Evolutionary conservation across 2,113 vertebrate genomes (phyloP), one percentile per base, ranked within the genome.

Genomic region (Paedocypris sp.): DNA sequence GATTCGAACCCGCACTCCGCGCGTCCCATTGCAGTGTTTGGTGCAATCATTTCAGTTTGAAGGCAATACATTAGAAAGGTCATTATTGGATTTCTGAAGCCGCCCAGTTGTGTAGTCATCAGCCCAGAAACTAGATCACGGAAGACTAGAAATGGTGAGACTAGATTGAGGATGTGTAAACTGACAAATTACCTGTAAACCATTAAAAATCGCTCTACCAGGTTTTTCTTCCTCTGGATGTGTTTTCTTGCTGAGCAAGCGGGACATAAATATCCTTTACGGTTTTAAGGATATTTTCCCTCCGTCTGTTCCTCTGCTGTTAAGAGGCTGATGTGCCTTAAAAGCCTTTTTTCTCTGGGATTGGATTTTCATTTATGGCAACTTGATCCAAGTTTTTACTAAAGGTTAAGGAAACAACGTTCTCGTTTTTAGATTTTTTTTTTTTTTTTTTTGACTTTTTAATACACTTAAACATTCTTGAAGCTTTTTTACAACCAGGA

Each of bases 261-360:
- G 6, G 9, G 12, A 10, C 3, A 52, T 4, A 42, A 6, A 31
- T 42, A 19, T 28, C 6, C 36, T 31, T 42, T 29, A 56, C 6
- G 16, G n/a, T 38, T 42, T 52, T 12, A 31, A 38, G 25, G 7
- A 36, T 36, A 52, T 38, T 52, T 56, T 56, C n/a, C 7, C 6
- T 11, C 39, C 11, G 12, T 16, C 63, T 60, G 56, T 68, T 56
- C 68, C 52, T 69, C n/a, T 51, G 32, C 47, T 32, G 28, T 29
- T 7, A 46, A 62, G 15, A 13, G 53, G 18, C 26, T 78, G 57
- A 73, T 72, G 47, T 22, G 20, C 15, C 35, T 64, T 62, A 66
- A 76, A 63, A 57, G 66, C 26, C 42, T 64, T 57, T 35, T 79
- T 73, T 43, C 64, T 77, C 58, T 64, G 8, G 8, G 41, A 32